These are phyloP conservation scores for Drosophila prolongata DNA, from an alignment of 2,888 invertebrate species.

Conservation along the genomic window DNA sequence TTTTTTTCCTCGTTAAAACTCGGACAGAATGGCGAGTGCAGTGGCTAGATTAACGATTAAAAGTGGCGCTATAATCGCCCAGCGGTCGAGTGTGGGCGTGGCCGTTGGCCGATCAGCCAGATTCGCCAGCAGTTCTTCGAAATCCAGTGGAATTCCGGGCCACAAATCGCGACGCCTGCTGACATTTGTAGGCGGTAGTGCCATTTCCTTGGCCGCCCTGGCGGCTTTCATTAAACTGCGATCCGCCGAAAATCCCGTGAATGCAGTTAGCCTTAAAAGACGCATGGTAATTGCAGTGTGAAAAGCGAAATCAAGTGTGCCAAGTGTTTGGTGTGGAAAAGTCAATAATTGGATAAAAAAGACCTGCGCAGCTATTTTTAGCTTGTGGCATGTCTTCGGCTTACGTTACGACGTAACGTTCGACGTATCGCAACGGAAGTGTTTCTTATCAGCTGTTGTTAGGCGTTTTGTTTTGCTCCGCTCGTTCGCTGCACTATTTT, in stretches of 20 bases:
- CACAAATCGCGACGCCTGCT: conserved; percentile 35
- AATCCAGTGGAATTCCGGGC: conserved; percentile 30
- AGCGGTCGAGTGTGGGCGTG: conserved; percentile 33
- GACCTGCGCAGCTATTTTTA: conserved; percentile 80
- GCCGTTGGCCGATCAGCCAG: conserved; percentile 27
- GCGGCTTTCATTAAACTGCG: conserved; percentile 56
- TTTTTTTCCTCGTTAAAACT: conserved; percentile 37
- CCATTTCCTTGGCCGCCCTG: conserved; percentile 57
- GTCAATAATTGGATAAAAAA: conserved; percentile 69
- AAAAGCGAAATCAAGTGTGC: conserved; percentile 7
- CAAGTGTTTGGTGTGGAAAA: conserved; percentile 50
- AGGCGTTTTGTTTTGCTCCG: conserved; percentile 62
- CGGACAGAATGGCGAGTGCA: conserved; percentile 56
- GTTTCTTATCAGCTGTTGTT: conserved; percentile 56
- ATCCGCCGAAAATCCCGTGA: conserved; percentile 50
- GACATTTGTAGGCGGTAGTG: conserved; percentile 53
- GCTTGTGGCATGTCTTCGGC: conserved; percentile 64
- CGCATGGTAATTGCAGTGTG: conserved; percentile 55
- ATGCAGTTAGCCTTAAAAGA: conserved; percentile 55
- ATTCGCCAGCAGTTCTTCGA: conserved; percentile 17
- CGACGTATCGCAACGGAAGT: conserved; percentile 10
- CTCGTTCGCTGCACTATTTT: conserved; percentile 51
- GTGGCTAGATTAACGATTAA: conserved; percentile 56
- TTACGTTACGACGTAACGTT: conserved; percentile 40
- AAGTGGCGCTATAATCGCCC: conserved; percentile 47